These are phyloP conservation scores for Scaptomyza tumidula DNA, from an alignment of 2,888 invertebrate species.

Conservation along the genomic window DNA sequence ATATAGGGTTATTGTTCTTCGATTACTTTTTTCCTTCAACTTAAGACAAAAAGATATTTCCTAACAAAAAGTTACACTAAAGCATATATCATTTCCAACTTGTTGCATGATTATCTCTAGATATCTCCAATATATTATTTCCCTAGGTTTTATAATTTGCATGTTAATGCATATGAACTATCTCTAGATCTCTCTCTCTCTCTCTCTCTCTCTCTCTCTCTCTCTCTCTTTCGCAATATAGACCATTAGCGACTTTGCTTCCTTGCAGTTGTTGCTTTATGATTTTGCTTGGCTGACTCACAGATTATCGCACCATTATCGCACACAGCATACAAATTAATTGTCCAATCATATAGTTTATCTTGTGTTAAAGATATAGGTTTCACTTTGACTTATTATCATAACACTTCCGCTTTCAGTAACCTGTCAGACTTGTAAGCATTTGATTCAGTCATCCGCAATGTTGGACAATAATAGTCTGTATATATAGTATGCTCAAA, in stretches of 20 bases:
- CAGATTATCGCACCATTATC: constrained; percentile 4
- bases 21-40: too few relatives aligned
- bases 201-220: too few relatives aligned
- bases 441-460: constrained; percentile 29
- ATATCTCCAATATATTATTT: not conserved
- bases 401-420: constrained; percentile 23
- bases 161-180: not conserved
- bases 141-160: too few relatives aligned
- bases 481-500: constrained; percentile 20
- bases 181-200: too few relatives aligned
- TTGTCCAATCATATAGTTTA: constrained; percentile 3
- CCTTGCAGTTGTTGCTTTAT: too few relatives aligned
- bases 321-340: constrained; percentile 10
- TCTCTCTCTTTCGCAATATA: too few relatives aligned
- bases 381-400: constrained; percentile 15
- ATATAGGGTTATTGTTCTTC: too few relatives aligned
- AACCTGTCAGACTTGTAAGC: constrained; percentile 24
- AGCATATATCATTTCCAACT: too few relatives aligned
- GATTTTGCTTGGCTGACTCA: constrained; percentile 28
- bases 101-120: not conserved
- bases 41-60: too few relatives aligned
- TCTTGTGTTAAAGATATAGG: constrained; percentile 28
- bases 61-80: too few relatives aligned
- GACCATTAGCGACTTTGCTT: not conserved
- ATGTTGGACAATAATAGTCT: constrained; percentile 31